Percentiles rank a stretch among this genome's conserved stretches.
phyloP scores from a whole-genome alignment of 1,140 invertebrate genomes.

The Drosophila miranda region DNA sequence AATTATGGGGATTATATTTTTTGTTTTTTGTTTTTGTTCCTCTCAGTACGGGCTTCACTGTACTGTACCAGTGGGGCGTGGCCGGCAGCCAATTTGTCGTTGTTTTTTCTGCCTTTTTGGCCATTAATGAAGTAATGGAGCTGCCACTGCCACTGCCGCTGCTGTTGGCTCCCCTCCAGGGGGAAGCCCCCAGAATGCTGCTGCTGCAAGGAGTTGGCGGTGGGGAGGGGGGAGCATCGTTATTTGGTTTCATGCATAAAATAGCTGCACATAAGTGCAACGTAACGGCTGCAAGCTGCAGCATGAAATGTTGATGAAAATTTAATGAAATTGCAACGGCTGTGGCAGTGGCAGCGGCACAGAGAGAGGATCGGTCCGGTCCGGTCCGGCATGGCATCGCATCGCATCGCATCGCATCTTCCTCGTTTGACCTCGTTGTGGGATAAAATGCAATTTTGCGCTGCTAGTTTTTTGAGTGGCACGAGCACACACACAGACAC shows the following conservation, averaged over 20 bases:
- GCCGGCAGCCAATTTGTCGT: constrained; percentile 34
- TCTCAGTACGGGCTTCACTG: constrained; percentile 1
- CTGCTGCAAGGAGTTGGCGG: not conserved
- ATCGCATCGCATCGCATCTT: constrained; percentile 8
- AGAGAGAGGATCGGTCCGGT: not conserved
- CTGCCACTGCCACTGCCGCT: not conserved
- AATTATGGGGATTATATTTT: constrained; percentile 73
- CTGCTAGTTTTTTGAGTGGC: constrained; percentile 67
- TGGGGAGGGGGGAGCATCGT: constrained; percentile 18
- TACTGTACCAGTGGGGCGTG: constrained; percentile 3
- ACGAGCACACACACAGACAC: constrained; percentile 28
- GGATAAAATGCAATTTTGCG: constrained; percentile 69
- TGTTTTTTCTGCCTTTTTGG: constrained; percentile 43
- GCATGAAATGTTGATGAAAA: constrained; percentile 52
- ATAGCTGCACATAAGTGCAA: constrained; percentile 71
- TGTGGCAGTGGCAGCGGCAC: constrained; percentile 1
- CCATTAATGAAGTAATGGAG: constrained; percentile 71
- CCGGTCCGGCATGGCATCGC: not conserved
- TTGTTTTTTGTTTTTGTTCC: constrained; percentile 41
- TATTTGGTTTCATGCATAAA: constrained; percentile 80
- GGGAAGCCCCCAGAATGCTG: constrained; percentile 59
- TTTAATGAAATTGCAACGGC: constrained; percentile 64
- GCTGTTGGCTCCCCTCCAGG: constrained; percentile 4
- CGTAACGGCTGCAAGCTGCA: constrained; percentile 32
- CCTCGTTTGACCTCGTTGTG: constrained; percentile 35